Conservation (phyloP, 2,797 vertebrate genomes). For the Cyclura pinguis region DNA sequence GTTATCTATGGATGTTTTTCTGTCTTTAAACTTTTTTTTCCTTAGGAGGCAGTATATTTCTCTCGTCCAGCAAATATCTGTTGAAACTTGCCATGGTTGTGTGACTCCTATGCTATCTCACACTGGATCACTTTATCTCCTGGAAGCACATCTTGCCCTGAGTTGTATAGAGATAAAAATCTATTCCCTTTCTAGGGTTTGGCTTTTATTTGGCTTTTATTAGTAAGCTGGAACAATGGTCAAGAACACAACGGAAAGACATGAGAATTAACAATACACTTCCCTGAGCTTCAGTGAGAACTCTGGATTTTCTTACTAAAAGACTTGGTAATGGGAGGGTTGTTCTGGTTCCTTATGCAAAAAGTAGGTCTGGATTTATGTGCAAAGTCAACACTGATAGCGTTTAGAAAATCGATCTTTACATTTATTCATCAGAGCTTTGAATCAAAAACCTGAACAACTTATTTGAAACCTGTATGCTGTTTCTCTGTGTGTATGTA, state of each 20-base stretch:
- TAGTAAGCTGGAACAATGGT: slow-evolving; percentile 17
- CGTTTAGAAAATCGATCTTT: not conserved
- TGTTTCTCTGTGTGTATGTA: not conserved
- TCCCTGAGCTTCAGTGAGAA: slow-evolving; percentile 2
- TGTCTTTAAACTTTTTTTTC: not conserved
- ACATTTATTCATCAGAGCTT: not conserved
- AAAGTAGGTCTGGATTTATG: not conserved
- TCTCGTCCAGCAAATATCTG: slow-evolving; percentile 7
- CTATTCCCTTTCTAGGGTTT: slow-evolving; percentile 3
- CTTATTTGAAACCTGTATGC: not conserved
- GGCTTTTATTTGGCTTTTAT: slow-evolving; percentile 44
- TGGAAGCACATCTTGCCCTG: slow-evolving; percentile 1
- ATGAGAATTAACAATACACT: slow-evolving; percentile 1
- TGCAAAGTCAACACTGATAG: not conserved
- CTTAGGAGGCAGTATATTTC: not conserved
- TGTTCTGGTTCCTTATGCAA: not conserved
- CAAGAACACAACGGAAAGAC: slow-evolving; percentile 14
- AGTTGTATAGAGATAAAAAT: not conserved
- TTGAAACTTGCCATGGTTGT: slow-evolving; percentile 20
- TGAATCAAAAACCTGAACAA: not conserved
- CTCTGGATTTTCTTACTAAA: slow-evolving; percentile 3
- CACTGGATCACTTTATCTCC: slow-evolving; percentile 21
- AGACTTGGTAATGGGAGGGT: not conserved
- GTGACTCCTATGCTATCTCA: not conserved
- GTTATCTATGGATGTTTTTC: not conserved